Conservation (phyloP, 2,113 vertebrate species). For the Burhinus oedicnemus region DNA sequence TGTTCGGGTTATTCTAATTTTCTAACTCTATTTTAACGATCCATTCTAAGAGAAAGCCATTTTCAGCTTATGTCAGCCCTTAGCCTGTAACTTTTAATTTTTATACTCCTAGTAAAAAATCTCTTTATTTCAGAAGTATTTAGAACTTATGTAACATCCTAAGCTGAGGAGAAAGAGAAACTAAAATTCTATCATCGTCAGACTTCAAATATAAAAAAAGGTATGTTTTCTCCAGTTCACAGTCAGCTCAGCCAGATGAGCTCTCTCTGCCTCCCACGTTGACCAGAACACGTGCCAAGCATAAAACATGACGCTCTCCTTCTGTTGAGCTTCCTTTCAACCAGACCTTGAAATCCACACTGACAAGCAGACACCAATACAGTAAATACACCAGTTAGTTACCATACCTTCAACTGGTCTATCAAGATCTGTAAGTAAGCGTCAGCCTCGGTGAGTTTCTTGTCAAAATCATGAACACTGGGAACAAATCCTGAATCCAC, state of each 20-base stretch:
- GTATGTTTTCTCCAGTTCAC: not conserved
- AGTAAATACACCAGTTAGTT: not conserved
- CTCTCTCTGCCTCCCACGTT: not conserved
- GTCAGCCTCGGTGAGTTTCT: conserved; percentile 96
- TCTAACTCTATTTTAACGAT: not conserved
- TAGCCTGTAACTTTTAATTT: not conserved
- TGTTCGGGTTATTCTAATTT: not conserved
- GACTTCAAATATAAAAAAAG: not conserved
- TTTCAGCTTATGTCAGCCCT: not conserved
- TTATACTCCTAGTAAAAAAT: not conserved
- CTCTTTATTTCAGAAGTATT: not conserved
- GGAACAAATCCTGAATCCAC: conserved; percentile 95
- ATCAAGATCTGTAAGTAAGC: conserved; percentile 99
- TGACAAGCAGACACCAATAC: not conserved
- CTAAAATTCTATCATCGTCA: not conserved
- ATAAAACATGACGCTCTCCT: not conserved
- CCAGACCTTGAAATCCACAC: not conserved
- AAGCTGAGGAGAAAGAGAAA: not conserved
- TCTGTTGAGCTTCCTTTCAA: not conserved
- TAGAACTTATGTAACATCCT: not conserved
- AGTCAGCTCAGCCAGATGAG: not conserved
- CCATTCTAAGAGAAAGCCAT: not conserved
- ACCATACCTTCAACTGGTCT: conserved; percentile 93
- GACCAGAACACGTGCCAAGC: not conserved
- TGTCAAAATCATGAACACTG: conserved; percentile 97